A percentile compares a stretch with the other conserved stretches of the same genome.
Conservation (phyloP, 2,888 invertebrate genomes). For the Stegana nigrithorax region DNA sequence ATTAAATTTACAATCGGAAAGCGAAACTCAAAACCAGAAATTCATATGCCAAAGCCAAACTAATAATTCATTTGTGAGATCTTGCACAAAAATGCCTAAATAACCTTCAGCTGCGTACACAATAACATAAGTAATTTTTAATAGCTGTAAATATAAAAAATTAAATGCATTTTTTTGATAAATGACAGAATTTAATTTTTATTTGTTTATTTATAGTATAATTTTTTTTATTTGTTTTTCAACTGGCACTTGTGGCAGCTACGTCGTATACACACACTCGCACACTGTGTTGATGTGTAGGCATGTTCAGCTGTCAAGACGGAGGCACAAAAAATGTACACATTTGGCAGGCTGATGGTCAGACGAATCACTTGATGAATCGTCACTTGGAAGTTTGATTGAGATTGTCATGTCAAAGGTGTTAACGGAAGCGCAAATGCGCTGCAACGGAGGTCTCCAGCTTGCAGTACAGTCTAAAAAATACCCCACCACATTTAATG, state of each 20-base stretch:
- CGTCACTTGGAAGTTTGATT: no score
- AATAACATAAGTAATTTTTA: background rate
- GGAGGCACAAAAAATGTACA: no score
- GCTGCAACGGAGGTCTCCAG: background rate
- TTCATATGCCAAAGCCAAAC: background rate
- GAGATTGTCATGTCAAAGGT: conserved; percentile 10
- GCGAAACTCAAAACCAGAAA: background rate
- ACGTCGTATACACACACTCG: no score
- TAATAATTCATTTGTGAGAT: background rate
- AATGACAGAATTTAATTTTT: conserved; percentile 3
- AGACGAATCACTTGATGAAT: no score
- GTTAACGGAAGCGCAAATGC: background rate
- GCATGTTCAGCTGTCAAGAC: background rate
- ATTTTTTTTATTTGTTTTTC: no score
- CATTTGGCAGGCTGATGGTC: background rate
- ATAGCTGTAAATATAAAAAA: background rate
- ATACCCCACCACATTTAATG: no score
- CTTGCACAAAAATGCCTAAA: background rate
- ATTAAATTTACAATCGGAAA: no score
- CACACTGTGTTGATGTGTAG: background rate
- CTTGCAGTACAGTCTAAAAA: no score
- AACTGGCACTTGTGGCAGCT: no score
- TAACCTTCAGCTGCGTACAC: background rate
- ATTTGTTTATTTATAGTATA: no score
- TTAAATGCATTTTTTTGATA: conserved; percentile 4